Conservation (phyloP, 1,140 invertebrate genomes). For the Drosophila lowei region DNA sequence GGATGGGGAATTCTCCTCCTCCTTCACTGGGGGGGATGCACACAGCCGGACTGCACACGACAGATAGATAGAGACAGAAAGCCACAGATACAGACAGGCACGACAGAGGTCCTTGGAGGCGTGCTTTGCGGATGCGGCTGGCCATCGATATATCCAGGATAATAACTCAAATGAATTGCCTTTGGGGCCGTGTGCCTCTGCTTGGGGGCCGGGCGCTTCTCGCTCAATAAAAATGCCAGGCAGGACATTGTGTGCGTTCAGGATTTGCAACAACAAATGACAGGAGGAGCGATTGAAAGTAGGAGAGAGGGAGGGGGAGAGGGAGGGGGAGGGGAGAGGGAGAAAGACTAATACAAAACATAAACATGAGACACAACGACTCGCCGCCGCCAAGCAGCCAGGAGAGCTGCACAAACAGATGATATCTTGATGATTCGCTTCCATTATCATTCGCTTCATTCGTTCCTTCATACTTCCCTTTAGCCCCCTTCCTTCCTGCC, state of each 20-base stretch:
- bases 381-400: not conserved
- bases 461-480: not conserved
- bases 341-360: too few relatives aligned
- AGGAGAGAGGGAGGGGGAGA: too few relatives aligned
- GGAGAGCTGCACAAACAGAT: slow-evolving; percentile 44
- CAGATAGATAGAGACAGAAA: too few relatives aligned
- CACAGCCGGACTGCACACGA: slow-evolving; percentile 15
- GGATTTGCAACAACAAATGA: slow-evolving; percentile 60
- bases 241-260: slow-evolving; percentile 56
- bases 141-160: slow-evolving; percentile 60
- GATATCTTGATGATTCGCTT: slow-evolving; percentile 46
- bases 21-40: not conserved
- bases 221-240: slow-evolving; percentile 71
- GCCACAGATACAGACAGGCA: too few relatives aligned
- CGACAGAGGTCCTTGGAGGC: too few relatives aligned
- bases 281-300: not conserved
- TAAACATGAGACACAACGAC: slow-evolving; percentile 34
- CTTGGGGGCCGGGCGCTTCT: slow-evolving; percentile 35
- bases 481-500: slow-evolving; percentile 9
- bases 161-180: slow-evolving; percentile 77
- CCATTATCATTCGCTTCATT: slow-evolving; percentile 13
- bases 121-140: slow-evolving; percentile 9
- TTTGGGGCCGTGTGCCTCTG: slow-evolving; percentile 4
- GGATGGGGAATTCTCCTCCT: too few relatives aligned
- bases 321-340: too few relatives aligned